Conservation (phyloP, 2,888 invertebrate genomes). For the Drosophila leonis region DNA sequence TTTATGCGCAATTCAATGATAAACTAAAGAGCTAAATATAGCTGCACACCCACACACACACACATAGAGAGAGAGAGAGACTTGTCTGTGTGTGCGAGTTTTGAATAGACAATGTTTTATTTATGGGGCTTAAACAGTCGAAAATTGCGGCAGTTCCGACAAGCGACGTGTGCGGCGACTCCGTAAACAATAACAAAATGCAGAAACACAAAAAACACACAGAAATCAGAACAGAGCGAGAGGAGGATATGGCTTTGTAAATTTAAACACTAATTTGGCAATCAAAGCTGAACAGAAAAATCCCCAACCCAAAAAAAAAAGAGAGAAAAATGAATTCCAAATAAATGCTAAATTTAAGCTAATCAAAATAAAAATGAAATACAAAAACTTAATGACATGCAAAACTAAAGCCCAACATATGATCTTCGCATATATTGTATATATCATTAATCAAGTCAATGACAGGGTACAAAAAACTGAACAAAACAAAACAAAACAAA, state of each 20-base stretch:
- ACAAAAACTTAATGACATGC: neutral
- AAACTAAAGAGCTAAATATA: conserved; percentile 61
- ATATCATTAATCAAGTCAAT: conserved; percentile 22
- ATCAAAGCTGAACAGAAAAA: conserved; percentile 15
- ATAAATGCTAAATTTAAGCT: conserved; percentile 9
- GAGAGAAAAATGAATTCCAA: neutral
- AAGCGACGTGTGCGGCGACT: conserved; percentile 26
- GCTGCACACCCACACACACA: conserved; percentile 25
- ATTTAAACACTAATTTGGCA: conserved; percentile 36
- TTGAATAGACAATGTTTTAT: conserved; percentile 36
- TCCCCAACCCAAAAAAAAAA: conserved; percentile 1
- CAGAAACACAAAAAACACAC: conserved; percentile 2
- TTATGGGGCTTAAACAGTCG: conserved; percentile 33
- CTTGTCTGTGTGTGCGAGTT: conserved; percentile 1
- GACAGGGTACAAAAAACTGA: conserved; percentile 5
- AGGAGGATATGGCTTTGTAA: conserved; percentile 1
- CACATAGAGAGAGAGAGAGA: neutral
- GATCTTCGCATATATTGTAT: neutral
- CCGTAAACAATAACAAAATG: conserved; percentile 31
- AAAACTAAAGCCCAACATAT: neutral
- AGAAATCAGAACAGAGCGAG: neutral
- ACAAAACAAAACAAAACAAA: neutral
- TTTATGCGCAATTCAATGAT: conserved; percentile 62
- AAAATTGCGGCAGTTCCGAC: conserved; percentile 33
- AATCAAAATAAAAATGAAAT: neutral